Conservation (phyloP, 2,888 invertebrate species). For the Pseudococcus viburni region DNA sequence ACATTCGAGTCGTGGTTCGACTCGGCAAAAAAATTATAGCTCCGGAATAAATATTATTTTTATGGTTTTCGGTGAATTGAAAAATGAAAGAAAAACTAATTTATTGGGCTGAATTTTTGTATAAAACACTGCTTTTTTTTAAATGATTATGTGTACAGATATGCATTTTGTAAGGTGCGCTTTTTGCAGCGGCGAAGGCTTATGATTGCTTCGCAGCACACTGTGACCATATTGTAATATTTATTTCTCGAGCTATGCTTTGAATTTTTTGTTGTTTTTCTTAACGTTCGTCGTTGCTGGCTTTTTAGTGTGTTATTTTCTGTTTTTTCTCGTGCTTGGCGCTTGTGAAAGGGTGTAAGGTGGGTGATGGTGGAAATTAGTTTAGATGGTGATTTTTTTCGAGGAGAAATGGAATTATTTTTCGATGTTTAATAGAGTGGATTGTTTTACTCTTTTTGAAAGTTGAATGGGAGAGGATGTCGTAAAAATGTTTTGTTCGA, state of each 20-base stretch:
- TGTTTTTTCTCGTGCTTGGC: conserved; percentile 24
- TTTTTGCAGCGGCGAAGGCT: conserved; percentile 38
- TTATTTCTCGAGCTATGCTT: conserved; percentile 64
- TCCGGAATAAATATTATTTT: conserved; percentile 61
- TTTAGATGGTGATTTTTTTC: neutral
- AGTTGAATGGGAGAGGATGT: too few species aligned
- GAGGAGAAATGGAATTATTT: too few species aligned
- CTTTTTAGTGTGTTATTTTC: conserved; percentile 39
- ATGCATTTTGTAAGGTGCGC: conserved; percentile 5
- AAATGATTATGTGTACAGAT: conserved; percentile 10
- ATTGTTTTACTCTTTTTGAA: too few species aligned
- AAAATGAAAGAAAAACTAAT: conserved; percentile 42
- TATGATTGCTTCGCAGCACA: neutral
- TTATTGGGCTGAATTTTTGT: conserved; percentile 62
- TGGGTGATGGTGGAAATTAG: neutral
- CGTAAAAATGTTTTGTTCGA: too few species aligned
- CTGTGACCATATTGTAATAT: conserved; percentile 59
- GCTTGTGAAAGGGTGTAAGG: neutral
- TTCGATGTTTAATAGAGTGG: too few species aligned
- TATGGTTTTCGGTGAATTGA: conserved; percentile 21
- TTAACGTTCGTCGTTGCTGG: neutral
- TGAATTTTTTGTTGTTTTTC: conserved; percentile 8
- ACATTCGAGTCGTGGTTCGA: neutral
- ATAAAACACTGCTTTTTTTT: conserved; percentile 15
- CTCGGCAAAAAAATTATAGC: conserved; percentile 2